Evolutionary conservation across 2,888 invertebrate species (phyloP), one percentile per base, ranked within the genome.

Genomic region (Troides helena): DNA sequence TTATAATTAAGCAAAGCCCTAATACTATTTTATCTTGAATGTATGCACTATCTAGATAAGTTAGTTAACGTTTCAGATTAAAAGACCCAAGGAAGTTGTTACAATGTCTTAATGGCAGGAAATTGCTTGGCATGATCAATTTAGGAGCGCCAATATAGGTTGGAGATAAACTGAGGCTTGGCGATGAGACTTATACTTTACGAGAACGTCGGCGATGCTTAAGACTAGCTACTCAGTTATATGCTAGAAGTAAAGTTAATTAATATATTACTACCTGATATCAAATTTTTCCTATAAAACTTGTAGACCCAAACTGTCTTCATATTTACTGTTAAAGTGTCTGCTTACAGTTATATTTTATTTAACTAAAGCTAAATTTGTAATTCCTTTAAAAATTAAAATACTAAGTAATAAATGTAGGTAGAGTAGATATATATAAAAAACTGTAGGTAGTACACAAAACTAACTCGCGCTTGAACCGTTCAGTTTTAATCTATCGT

Each of bases 91-190:
- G 71, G 69, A 71, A 70, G 74, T 68, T 71, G 76, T 80, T 77
- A 80, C 73, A 70, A 72, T 66, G 69, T 73, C 74, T 71, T 80
- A 80, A 81, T 80, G 74, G 76, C 73, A 74, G 77, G 76, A 82
- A 85, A 84, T 85, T 83, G 80, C 81, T 76, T 72, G 74, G 71
- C 73, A 77, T 80, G 82, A 83, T 83, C 84, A 85, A 84, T 84
- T 83, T 80, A 78, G 71, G 79, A 70, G 72, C 71, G 74, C 72
- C 72, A 72, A 72, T 72, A 64, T 67, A 67, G 70, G 70, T 64
- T 67, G 64, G 43, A 70, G 67, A 70, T 70, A 70, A 70, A 70
- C 62, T 66, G 66, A 66, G 69, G 69, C 62, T 65, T 66, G 65
- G 62, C 65, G 65, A 58, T 58, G 23, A 61, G 21, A 57, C 39